A percentile compares a stretch with the other conserved stretches of the same genome.
Conservation (phyloP, 2,888 invertebrate genomes). For the Mimas tiliae region DNA sequence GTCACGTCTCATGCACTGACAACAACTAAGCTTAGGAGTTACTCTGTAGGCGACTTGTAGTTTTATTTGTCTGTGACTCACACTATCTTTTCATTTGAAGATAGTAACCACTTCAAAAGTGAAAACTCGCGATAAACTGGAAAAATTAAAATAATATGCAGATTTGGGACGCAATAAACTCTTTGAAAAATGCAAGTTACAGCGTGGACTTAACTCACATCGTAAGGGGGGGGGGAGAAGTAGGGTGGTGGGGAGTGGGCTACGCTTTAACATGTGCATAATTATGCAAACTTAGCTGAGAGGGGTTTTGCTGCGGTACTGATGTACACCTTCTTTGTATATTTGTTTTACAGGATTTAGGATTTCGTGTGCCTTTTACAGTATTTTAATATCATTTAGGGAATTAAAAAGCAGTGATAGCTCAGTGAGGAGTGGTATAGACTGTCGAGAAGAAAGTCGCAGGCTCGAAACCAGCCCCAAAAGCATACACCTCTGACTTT, state of each 20-base stretch:
- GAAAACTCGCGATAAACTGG: neutral
- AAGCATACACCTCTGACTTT: too few species aligned
- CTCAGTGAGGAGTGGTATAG: too few species aligned
- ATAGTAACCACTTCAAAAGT: neutral
- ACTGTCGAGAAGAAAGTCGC: too few species aligned
- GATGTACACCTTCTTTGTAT: slow-evolving; percentile 9
- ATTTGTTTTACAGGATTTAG: neutral
- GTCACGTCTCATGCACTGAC: too few species aligned
- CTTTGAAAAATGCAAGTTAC: slow-evolving; percentile 22
- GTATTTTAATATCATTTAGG: neutral
- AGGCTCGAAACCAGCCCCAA: too few species aligned
- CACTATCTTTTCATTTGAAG: neutral
- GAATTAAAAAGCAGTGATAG: too few species aligned
- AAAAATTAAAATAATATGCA: slow-evolving; percentile 16
- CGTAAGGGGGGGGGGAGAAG: neutral
- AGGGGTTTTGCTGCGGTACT: slow-evolving; percentile 7
- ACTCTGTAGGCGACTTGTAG: neutral
- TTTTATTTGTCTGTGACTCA: neutral
- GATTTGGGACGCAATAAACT: slow-evolving; percentile 19
- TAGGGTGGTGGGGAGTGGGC: neutral
- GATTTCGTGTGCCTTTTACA: neutral
- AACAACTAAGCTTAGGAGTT: too few species aligned
- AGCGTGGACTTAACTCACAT: slow-evolving; percentile 8
- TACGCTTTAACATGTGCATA: slow-evolving; percentile 21
- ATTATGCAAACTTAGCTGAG: slow-evolving; percentile 20